Percentiles rank a stretch among this genome's conserved stretches.
Evolutionary conservation across 2,113 vertebrate genomes (phyloP).

Genomic region (Theristicus caerulescens): DNA sequence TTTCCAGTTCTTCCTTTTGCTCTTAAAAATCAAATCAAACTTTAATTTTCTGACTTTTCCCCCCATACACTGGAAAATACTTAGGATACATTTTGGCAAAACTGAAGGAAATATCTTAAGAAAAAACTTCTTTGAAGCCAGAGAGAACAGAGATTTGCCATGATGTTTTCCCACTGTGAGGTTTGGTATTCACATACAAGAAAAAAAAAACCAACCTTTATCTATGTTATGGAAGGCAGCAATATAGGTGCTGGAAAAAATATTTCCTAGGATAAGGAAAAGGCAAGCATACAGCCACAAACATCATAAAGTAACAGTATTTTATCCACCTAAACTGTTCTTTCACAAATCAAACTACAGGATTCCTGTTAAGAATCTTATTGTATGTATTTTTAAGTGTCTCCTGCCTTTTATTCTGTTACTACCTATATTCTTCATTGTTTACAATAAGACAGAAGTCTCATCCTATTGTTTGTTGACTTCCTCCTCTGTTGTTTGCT

Average conservation of each 20-base stretch:
- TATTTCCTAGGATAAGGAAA: background rate
- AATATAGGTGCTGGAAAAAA: background rate
- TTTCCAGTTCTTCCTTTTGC: background rate
- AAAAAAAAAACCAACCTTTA: background rate
- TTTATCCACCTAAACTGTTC: background rate
- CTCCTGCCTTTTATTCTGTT: background rate
- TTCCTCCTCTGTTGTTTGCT: background rate
- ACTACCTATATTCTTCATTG: background rate
- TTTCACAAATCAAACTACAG: background rate
- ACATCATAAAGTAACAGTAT: background rate
- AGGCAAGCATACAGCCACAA: background rate
- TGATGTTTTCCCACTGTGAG: background rate
- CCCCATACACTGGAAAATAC: background rate
- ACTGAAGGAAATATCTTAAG: conserved; percentile 3
- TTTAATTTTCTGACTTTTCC: background rate
- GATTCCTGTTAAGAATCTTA: background rate
- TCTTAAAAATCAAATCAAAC: background rate
- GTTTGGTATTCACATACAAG: background rate
- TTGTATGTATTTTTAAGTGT: background rate
- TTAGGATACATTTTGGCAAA: background rate
- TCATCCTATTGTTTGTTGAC: background rate
- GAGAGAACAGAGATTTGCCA: background rate
- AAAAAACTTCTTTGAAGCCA: background rate
- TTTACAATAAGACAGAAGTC: background rate
- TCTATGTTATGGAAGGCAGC: background rate